Base-by-base conservation (phyloP, 2,797 vertebrate species). In the Lates japonicus region DNA sequence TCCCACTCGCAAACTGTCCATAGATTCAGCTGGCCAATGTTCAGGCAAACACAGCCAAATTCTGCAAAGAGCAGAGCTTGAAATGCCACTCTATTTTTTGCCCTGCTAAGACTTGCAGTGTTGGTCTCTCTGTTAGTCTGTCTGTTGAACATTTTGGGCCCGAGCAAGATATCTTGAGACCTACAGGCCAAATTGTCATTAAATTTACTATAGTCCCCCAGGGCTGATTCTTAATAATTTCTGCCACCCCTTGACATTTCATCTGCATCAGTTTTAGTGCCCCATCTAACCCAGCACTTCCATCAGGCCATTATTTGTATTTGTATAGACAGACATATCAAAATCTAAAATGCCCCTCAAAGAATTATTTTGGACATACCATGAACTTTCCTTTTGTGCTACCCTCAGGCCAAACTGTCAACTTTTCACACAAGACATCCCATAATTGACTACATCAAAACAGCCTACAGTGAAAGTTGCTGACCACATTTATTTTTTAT, bases 1-100 rank as follows among this genome's bases (percentile, higher is more conserved):
- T 90, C 93, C 94, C 91, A 94, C 94, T 89, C 76, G 17, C 93
- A 93, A 91, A 91, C 94, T 95, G 84, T 86, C 82, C 85, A 85
- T 88, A 76, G 54, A 88, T 87, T 86, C 58, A 74, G 60, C 83
- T 90, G 90, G 86, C 85, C 69, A 37, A 17, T 42, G 41, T 84
- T 85, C 80, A 86, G 76, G 33, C 76, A 14, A 66, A 64, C 42
- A 46, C 71, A 65, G 78, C 81, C 75, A 86, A 80, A 79, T 78
- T 79, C 68, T 83, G 71, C 62, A 76, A 64, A 55, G 58, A 65
- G 66, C 83, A 19, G 48, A 68, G 76, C 66, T 84, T 74, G 22
- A 82, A 81, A 75, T 82, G 72, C 42, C 62, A 70, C 61, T 74
- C 54, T 67, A 60, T 82, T 81, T 82, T 78, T 57, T 76, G 39